Percentiles rank a stretch among this genome's conserved stretches.
These are phyloP conservation scores for Chiloscyllium punctatum DNA, from an alignment of 2,797 vertebrate species.

Conservation along the genomic window DNA sequence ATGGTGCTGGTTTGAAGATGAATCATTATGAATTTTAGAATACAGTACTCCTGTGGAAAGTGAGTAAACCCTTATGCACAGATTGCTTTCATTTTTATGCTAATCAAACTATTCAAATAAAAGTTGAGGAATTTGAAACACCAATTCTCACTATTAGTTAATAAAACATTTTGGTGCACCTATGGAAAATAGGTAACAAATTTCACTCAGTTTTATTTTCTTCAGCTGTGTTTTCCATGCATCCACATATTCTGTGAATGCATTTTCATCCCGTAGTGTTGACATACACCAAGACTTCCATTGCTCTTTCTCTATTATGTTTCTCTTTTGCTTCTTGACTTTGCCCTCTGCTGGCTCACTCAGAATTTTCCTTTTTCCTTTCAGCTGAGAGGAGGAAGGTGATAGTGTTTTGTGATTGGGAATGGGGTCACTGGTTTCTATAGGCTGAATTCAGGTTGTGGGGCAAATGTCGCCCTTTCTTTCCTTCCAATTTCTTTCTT, in stretches of 20 bases:
- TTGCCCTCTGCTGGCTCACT: background rate
- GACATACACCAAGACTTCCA: background rate
- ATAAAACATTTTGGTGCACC: background rate
- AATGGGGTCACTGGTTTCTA: background rate
- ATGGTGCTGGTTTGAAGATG: background rate
- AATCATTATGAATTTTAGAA: conserved; percentile 5
- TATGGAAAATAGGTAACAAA: background rate
- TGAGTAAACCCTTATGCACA: background rate
- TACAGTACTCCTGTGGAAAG: background rate
- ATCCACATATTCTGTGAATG: background rate
- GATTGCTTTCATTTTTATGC: background rate
- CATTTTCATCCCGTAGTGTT: background rate
- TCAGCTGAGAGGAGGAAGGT: background rate
- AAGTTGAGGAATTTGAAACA: background rate
- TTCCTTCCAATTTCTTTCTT: background rate
- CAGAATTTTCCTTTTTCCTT: background rate
- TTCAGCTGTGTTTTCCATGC: background rate
- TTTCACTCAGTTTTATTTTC: background rate
- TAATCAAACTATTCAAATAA: conserved; percentile 31
- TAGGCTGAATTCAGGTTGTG: background rate
- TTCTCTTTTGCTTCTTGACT: background rate
- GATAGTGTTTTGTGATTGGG: background rate
- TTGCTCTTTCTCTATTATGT: background rate
- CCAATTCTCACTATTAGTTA: background rate
- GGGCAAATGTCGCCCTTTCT: background rate